These are phyloP conservation scores for Polydesmus complanatus DNA, from an alignment of 2,888 invertebrate species.

Conservation along the genomic window DNA sequence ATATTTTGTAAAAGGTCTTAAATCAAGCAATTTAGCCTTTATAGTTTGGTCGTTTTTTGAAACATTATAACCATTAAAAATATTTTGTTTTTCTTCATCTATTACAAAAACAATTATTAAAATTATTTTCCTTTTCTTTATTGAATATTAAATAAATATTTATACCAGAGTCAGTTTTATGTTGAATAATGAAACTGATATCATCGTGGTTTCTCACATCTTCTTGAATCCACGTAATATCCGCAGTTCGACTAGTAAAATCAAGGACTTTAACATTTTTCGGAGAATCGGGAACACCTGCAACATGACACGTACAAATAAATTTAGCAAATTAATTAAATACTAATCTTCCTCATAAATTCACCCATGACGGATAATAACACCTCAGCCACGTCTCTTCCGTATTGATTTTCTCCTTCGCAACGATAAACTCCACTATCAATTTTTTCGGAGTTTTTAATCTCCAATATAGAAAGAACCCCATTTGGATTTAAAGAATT, in stretches of 20 bases:
- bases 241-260: constrained; percentile 2
- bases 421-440: constrained; percentile 9
- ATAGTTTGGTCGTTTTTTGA: background rate
- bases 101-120: no score
- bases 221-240: constrained; percentile 12
- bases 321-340: background rate
- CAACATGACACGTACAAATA: background rate
- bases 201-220: constrained; percentile 14
- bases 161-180: constrained; percentile 9
- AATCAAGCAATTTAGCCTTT: constrained; percentile 1
- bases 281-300: constrained; percentile 12
- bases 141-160: no score
- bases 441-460: constrained; percentile 1
- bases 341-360: background rate
- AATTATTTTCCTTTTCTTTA: no score
- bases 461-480: constrained; percentile 10
- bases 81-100: no score
- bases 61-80: no score
- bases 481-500: constrained; percentile 5
- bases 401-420: constrained; percentile 6
- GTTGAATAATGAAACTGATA: constrained; percentile 11
- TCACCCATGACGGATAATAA: constrained; percentile 9
- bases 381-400: constrained; percentile 1
- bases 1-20: constrained; percentile 14
- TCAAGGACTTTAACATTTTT: constrained; percentile 8